Evolutionary conservation across 2,113 vertebrate species (phyloP).

Genomic region (Nibea albiflora): DNA sequence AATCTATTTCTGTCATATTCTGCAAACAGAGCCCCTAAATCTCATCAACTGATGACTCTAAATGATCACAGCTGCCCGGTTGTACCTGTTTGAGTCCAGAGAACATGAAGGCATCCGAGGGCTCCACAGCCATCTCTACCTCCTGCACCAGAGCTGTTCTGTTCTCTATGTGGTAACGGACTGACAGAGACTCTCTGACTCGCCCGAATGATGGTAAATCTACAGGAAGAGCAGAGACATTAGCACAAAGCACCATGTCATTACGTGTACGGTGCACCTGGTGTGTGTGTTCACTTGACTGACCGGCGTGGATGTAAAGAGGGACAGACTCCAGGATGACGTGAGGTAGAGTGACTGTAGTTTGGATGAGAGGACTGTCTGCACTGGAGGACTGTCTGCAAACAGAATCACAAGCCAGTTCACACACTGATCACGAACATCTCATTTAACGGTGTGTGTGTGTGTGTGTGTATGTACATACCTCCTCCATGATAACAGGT

Average conservation of each 20-base stretch:
- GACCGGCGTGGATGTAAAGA: slow-evolving; percentile 95
- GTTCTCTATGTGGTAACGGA: slow-evolving; percentile 94
- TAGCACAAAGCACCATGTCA: not conserved
- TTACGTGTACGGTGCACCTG: too few species aligned
- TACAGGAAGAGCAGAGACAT: slow-evolving; percentile 65
- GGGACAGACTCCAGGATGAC: slow-evolving; percentile 92
- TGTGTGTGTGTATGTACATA: slow-evolving; percentile 44
- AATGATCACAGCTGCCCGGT: not conserved
- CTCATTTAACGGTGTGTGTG: not conserved
- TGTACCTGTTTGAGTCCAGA: slow-evolving; percentile 97
- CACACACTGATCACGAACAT: not conserved
- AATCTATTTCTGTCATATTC: too few species aligned
- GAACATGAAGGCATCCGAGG: slow-evolving; percentile 99
- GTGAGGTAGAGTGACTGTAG: slow-evolving; percentile 90
- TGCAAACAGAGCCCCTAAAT: too few species aligned
- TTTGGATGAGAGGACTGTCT: slow-evolving; percentile 87
- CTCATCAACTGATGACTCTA: too few species aligned
- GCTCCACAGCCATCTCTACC: slow-evolving; percentile 95
- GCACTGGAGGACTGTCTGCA: slow-evolving; percentile 86
- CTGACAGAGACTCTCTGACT: slow-evolving; percentile 94
- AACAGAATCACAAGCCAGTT: not conserved
- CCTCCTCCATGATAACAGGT: slow-evolving; percentile 95
- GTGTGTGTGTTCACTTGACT: slow-evolving; percentile 21
- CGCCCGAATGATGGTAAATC: slow-evolving; percentile 95
- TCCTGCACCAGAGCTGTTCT: slow-evolving; percentile 94